phyloP scores from a whole-genome alignment of 1,140 invertebrate genomes.

The Penaeus indicus region DNA sequence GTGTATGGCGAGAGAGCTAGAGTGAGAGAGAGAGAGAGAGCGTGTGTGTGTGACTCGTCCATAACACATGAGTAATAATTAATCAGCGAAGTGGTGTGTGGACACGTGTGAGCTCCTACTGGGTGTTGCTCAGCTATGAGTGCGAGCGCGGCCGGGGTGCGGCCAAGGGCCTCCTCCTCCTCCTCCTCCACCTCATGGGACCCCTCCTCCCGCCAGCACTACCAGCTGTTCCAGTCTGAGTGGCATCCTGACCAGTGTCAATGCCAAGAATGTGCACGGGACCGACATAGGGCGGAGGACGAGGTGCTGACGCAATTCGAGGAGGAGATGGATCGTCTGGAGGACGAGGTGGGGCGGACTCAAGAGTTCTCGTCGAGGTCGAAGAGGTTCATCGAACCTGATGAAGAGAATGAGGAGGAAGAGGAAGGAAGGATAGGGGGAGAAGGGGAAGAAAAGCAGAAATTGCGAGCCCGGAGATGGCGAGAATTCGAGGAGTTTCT shows the following conservation, averaged over 20 bases:
- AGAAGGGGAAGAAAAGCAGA: background rate
- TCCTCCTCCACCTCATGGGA: background rate
- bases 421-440: background rate
- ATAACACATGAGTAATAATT: too few species aligned
- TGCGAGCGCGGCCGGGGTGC: background rate
- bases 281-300: background rate
- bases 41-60: background rate
- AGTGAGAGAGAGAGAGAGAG: conserved; percentile 17
- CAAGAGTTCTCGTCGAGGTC: background rate
- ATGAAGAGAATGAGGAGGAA: background rate
- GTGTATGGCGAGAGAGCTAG: background rate
- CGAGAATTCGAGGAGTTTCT: too few species aligned
- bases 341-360: background rate
- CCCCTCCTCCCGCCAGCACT: background rate
- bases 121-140: background rate
- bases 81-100: too few species aligned
- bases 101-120: background rate
- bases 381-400: background rate
- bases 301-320: background rate
- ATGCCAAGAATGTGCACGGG: background rate
- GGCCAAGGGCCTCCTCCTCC: background rate
- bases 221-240: background rate
- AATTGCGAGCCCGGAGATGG: too few species aligned
- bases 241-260: too few species aligned
- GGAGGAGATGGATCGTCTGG: background rate